phyloP scores from a whole-genome alignment of 2,888 invertebrate genomes.

The Ashinkailepas kermadecensis region DNA sequence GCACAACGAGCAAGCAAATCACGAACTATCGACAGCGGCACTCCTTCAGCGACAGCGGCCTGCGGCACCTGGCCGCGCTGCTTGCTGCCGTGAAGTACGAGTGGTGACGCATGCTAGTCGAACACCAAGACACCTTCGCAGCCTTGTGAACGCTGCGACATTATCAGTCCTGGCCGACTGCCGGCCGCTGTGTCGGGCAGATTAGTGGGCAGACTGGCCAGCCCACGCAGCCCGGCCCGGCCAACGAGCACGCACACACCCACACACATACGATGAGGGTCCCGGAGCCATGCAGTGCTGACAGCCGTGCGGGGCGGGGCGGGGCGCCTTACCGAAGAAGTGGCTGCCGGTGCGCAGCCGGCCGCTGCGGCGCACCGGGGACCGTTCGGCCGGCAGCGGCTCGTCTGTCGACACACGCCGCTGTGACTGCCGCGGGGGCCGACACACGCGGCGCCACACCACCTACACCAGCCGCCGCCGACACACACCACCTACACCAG shows the following conservation, averaged over 20 bases:
- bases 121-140: too few relatives aligned
- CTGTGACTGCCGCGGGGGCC: too few relatives aligned
- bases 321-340: constrained; percentile 18
- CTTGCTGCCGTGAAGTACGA: too few relatives aligned
- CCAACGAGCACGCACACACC: neutral
- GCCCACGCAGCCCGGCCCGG: neutral
- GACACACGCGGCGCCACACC: neutral
- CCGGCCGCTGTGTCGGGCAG: too few relatives aligned
- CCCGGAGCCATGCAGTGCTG: neutral
- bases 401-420: neutral
- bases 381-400: constrained; percentile 19
- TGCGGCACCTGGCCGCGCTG: too few relatives aligned
- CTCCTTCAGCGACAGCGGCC: too few relatives aligned
- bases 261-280: neutral
- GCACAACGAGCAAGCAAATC: too few relatives aligned
- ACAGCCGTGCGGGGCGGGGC: neutral
- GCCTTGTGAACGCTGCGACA: too few relatives aligned
- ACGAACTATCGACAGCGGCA: too few relatives aligned
- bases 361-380: constrained; percentile 7
- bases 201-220: too few relatives aligned
- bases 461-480: neutral
- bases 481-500: neutral
- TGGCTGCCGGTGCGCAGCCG: neutral
- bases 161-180: too few relatives aligned
- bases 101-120: too few relatives aligned